Percentiles rank a stretch among this genome's conserved stretches.
Evolutionary conservation across 2,113 vertebrate genomes (phyloP).

Genomic region (Falcunculus frontatus): DNA sequence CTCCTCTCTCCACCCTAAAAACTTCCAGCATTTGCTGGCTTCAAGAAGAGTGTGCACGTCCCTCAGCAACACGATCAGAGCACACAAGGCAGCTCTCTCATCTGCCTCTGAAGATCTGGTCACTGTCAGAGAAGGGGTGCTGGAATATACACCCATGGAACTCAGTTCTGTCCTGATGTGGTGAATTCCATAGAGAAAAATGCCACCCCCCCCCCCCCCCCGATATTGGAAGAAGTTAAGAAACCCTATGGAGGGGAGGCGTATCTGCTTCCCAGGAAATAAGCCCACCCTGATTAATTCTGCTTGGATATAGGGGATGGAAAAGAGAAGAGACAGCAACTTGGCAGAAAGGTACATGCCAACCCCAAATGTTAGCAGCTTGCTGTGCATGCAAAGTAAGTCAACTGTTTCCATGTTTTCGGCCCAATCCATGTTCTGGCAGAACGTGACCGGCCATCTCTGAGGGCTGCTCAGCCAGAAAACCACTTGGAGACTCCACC

Average conservation of each 20-base stretch:
- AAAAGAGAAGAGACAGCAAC: constrained; percentile 5
- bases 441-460: neutral
- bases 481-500: constrained; percentile 40
- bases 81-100: neutral
- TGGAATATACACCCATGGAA: neutral
- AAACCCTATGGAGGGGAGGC: neutral
- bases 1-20: neutral
- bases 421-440: neutral
- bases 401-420: constrained; percentile 1
- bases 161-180: neutral
- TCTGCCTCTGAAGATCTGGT: neutral
- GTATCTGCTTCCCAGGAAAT: neutral
- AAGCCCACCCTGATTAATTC: neutral
- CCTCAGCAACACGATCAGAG: neutral
- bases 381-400: constrained; percentile 35
- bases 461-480: neutral
- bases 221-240: neutral
- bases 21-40: neutral
- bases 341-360: constrained; percentile 14
- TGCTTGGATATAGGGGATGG: neutral
- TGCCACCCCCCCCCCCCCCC: neutral
- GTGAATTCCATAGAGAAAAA: neutral
- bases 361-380: constrained; percentile 36
- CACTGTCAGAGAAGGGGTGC: neutral
- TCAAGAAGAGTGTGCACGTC: neutral